These are phyloP conservation scores for Leucophenga maculata DNA, from an alignment of 2,888 invertebrate species.

Conservation along the genomic window DNA sequence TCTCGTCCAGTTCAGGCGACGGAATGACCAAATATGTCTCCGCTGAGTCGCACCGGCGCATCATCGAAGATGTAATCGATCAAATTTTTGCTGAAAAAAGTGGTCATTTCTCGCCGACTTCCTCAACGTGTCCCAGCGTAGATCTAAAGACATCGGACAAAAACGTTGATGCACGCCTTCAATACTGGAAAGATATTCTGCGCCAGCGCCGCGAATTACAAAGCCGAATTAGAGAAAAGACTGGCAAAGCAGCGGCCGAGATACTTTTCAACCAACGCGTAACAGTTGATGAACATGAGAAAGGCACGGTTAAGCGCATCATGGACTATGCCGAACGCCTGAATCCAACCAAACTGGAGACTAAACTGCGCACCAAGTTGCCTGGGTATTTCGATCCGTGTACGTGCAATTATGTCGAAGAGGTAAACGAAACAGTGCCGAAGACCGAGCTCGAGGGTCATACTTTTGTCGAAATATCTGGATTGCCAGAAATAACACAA, in stretches of 20 bases:
- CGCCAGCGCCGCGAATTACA: conserved; percentile 51
- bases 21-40: not conserved
- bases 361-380: conserved; percentile 34
- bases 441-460: conserved; percentile 44
- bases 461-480: conserved; percentile 54
- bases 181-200: conserved; percentile 61
- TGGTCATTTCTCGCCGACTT: conserved; percentile 50
- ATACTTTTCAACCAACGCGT: conserved; percentile 58
- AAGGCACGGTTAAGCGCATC: conserved; percentile 54
- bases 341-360: conserved; percentile 35
- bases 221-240: conserved; percentile 40
- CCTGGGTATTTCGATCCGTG: conserved; percentile 36
- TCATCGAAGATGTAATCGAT: conserved; percentile 54
- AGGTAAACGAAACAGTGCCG: conserved; percentile 54
- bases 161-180: conserved; percentile 57
- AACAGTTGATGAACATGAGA: conserved; percentile 60
- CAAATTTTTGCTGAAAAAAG: conserved; percentile 54
- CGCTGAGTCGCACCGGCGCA: conserved; percentile 21
- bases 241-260: conserved; percentile 47
- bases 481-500: conserved; percentile 49
- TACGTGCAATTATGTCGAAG: conserved; percentile 33
- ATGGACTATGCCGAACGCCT: conserved; percentile 61
- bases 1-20: not conserved
- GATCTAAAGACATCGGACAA: conserved; percentile 31
- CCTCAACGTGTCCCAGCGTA: conserved; percentile 44